phyloP scores from a whole-genome alignment of 2,797 vertebrate species.

The Passerculus sandwichensis region DNA sequence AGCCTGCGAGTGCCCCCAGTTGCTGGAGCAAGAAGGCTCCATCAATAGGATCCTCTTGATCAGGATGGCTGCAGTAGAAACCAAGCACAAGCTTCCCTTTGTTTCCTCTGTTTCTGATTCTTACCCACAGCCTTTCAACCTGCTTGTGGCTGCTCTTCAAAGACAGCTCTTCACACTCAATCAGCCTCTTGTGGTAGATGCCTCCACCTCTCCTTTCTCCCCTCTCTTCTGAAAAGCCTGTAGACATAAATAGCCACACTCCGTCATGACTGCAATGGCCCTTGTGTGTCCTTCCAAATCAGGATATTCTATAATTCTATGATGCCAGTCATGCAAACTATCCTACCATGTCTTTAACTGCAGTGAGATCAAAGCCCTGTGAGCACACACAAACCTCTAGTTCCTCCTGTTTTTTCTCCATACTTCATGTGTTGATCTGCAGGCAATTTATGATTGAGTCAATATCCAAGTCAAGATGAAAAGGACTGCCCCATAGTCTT shows the following conservation, averaged over 20 bases:
- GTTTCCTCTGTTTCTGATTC: background rate
- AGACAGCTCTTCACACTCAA: background rate
- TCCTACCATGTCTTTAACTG: background rate
- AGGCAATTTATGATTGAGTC: background rate
- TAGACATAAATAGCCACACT: background rate
- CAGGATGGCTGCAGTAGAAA: background rate
- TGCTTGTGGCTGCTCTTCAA: background rate
- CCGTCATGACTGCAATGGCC: background rate
- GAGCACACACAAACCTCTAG: background rate
- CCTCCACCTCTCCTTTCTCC: background rate
- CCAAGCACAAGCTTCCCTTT: background rate
- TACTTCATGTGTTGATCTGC: background rate
- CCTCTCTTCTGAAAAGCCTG: background rate
- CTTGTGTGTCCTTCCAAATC: background rate
- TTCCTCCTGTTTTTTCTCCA: background rate
- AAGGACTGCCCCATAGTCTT: background rate
- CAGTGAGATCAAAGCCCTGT: background rate
- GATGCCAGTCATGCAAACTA: fast-evolving
- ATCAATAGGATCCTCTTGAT: background rate
- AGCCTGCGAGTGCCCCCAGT: fast-evolving
- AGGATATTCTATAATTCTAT: background rate
- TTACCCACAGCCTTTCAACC: background rate
- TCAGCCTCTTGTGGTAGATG: background rate
- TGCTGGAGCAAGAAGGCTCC: background rate
- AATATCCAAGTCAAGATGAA: background rate